Evolutionary conservation across 1,140 invertebrate genomes (phyloP).

Genomic region (Calephelis nemesis): DNA sequence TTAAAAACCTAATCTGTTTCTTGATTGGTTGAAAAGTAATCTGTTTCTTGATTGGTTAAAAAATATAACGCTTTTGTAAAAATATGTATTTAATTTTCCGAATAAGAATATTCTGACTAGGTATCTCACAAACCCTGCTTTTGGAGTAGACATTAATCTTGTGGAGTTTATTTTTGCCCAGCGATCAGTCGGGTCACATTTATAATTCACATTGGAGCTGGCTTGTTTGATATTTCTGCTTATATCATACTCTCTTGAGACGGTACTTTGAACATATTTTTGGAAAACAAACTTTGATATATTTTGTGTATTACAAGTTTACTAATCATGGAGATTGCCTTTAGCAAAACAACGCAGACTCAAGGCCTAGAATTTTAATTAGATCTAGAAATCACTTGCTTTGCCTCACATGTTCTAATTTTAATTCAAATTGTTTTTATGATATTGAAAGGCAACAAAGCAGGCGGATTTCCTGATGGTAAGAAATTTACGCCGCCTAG

Average conservation of each 20-base stretch:
- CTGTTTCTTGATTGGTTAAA: no score
- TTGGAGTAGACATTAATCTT: slow-evolving; percentile 3
- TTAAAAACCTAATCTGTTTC: no score
- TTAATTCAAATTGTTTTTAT: no score
- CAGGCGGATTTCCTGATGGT: no score
- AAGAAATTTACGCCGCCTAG: no score
- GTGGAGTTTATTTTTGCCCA: slow-evolving; percentile 7
- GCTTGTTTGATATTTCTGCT: not conserved
- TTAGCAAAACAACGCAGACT: not conserved
- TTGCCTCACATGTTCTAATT: no score
- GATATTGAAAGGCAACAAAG: no score
- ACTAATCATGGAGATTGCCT: not conserved
- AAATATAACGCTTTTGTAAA: no score
- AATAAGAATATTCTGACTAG: not conserved
- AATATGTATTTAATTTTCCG: no score
- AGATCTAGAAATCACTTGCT: no score
- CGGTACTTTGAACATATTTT: not conserved
- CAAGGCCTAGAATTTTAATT: not conserved
- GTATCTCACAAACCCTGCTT: not conserved
- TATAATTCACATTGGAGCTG: slow-evolving; percentile 1
- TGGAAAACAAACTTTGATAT: not conserved
- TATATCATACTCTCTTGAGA: not conserved
- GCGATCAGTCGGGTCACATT: slow-evolving; percentile 1
- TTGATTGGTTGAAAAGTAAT: no score
- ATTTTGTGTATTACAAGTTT: not conserved